Evolutionary conservation across 2,113 vertebrate genomes (phyloP).

Genomic region (Pedionomus torquatus): DNA sequence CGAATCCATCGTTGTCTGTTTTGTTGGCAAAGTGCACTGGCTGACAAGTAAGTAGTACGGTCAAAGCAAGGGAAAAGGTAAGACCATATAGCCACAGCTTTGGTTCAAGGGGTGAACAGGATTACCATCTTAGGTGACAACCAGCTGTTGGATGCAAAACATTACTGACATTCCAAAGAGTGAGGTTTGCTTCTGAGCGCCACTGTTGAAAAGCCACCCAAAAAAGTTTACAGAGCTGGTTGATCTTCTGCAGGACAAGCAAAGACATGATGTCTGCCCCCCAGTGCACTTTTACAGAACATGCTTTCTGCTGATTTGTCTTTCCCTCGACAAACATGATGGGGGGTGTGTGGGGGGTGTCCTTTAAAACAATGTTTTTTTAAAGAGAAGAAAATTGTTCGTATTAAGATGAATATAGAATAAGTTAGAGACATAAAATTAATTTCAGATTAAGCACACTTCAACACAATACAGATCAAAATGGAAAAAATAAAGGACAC

Average conservation of each 20-base stretch:
- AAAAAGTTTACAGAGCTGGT: background rate
- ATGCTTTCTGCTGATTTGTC: background rate
- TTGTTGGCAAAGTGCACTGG: background rate
- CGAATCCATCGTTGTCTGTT: background rate
- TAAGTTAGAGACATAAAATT: background rate
- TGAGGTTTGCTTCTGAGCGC: background rate
- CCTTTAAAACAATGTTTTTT: background rate
- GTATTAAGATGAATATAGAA: background rate
- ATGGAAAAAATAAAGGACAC: background rate
- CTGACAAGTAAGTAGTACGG: background rate
- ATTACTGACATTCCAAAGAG: background rate
- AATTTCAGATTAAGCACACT: background rate
- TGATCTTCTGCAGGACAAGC: background rate
- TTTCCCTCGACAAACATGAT: fast-evolving
- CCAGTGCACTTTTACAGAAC: background rate
- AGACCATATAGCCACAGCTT: background rate
- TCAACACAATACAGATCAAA: background rate
- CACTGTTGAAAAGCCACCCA: background rate
- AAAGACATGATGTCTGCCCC: background rate
- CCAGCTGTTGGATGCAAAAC: background rate
- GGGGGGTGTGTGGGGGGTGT: background rate
- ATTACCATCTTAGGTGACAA: background rate
- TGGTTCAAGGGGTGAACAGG: background rate
- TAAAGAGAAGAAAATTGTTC: no score
- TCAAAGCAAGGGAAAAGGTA: background rate